phyloP scores from a whole-genome alignment of 2,113 vertebrate species.

The Spilogale gracilis region DNA sequence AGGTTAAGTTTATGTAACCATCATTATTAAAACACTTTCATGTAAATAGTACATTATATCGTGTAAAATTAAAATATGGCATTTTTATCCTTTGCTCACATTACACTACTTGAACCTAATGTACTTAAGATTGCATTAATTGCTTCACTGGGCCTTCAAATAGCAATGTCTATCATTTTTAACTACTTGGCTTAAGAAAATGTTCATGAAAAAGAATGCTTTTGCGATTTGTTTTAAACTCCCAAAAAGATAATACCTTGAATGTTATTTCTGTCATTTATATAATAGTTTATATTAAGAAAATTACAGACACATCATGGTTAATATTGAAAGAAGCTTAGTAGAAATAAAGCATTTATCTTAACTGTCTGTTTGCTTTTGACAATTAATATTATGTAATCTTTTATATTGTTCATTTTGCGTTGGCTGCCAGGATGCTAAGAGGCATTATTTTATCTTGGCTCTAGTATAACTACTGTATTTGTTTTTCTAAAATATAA shows the following conservation, averaged over 20 bases:
- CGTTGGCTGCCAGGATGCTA: background rate
- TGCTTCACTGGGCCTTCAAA: background rate
- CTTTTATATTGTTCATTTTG: slow-evolving; percentile 32
- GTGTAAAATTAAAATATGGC: background rate
- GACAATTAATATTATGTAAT: background rate
- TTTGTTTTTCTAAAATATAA: slow-evolving; percentile 30
- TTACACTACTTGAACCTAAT: background rate
- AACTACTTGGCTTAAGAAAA: background rate
- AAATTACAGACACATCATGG: background rate
- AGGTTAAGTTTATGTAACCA: background rate
- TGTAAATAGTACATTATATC: background rate
- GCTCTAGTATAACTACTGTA: background rate
- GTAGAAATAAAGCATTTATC: slow-evolving; percentile 22
- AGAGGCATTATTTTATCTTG: slow-evolving; percentile 8
- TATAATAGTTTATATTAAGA: background rate
- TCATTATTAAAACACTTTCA: background rate
- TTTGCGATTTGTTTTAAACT: background rate
- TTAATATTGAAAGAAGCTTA: background rate
- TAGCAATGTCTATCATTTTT: slow-evolving; percentile 6
- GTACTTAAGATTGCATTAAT: background rate
- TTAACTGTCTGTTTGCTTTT: background rate
- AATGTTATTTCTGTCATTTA: slow-evolving; percentile 30
- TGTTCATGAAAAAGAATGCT: background rate
- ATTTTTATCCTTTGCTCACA: background rate
- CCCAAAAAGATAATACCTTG: background rate